These are phyloP conservation scores for Nematopogon swammerdamellus DNA, from an alignment of 2,888 invertebrate species.

Conservation along the genomic window DNA sequence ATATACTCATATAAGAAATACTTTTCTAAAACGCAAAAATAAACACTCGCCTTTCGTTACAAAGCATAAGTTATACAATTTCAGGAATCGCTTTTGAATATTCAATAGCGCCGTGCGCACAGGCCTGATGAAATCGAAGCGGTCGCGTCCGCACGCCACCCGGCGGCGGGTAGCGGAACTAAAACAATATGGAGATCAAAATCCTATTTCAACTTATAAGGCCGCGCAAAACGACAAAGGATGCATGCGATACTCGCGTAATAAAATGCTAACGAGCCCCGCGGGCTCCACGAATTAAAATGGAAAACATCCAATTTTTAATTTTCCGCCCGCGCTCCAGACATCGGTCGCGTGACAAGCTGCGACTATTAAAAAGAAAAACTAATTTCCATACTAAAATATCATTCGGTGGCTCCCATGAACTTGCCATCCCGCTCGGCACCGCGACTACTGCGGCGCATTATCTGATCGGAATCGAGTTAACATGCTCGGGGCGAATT, in stretches of 20 bases:
- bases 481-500: conserved; percentile 46
- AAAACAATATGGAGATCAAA: background rate
- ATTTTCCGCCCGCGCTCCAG: conserved; percentile 18
- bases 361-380: conserved; percentile 46
- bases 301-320: conserved; percentile 31
- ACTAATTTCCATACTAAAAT: conserved; percentile 51
- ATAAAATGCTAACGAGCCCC: conserved; percentile 30
- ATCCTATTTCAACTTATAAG: background rate
- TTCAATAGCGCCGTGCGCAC: background rate
- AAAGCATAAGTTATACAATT: background rate
- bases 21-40: too few species aligned
- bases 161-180: background rate
- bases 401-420: conserved; percentile 24
- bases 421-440: conserved; percentile 20
- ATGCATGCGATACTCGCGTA: conserved; percentile 9
- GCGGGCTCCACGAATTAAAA: conserved; percentile 18
- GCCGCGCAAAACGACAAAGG: background rate
- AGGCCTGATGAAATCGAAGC: background rate
- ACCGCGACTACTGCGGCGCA: conserved; percentile 26
- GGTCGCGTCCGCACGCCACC: background rate
- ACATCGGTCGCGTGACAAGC: conserved; percentile 34
- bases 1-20: too few species aligned
- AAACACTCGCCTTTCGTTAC: too few species aligned
- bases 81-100: background rate
- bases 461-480: conserved; percentile 47